Conservation (phyloP, 53 echinoderm and acorn worm species). For the Temnopleurus reevesii region DNA sequence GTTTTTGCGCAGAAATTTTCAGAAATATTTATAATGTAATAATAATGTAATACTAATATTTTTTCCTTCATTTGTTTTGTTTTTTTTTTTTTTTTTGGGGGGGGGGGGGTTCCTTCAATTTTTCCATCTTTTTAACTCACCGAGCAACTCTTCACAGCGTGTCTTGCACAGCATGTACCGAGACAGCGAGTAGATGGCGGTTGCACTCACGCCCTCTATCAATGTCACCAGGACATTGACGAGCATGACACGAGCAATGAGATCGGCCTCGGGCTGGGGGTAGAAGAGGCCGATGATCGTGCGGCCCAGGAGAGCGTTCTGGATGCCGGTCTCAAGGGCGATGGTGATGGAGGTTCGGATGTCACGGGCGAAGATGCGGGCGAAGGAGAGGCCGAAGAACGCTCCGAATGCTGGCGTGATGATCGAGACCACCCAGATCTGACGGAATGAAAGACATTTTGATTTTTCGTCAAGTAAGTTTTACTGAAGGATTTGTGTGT, state of each 20-base stretch:
- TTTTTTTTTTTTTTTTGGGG: no score
- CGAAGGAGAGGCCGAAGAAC: slow-evolving; percentile 80
- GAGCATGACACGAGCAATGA: slow-evolving; percentile 82
- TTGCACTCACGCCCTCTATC: slow-evolving; percentile 68
- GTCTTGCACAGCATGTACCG: neutral
- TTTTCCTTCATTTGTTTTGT: no score
- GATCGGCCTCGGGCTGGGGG: slow-evolving; percentile 88
- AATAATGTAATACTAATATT: no score
- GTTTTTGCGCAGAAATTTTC: no score
- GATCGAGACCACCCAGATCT: slow-evolving; percentile 76
- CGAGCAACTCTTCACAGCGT: neutral
- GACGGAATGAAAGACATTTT: neutral
- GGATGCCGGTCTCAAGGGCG: slow-evolving; percentile 89
- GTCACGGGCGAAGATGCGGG: slow-evolving; percentile 73
- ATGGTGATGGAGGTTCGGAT: slow-evolving; percentile 77
- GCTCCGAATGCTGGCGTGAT: slow-evolving; percentile 74
- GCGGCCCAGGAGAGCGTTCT: slow-evolving; percentile 88
- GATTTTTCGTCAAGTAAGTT: neutral
- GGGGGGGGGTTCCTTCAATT: no score
- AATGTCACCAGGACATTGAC: slow-evolving; percentile 73
- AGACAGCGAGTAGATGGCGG: slow-evolving; percentile 40
- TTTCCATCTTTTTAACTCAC: no score
- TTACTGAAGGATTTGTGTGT: neutral
- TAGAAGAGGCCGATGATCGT: slow-evolving; percentile 82
- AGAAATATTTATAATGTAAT: no score